Conservation (phyloP, 2,113 vertebrate species). For the Rhea americana region DNA sequence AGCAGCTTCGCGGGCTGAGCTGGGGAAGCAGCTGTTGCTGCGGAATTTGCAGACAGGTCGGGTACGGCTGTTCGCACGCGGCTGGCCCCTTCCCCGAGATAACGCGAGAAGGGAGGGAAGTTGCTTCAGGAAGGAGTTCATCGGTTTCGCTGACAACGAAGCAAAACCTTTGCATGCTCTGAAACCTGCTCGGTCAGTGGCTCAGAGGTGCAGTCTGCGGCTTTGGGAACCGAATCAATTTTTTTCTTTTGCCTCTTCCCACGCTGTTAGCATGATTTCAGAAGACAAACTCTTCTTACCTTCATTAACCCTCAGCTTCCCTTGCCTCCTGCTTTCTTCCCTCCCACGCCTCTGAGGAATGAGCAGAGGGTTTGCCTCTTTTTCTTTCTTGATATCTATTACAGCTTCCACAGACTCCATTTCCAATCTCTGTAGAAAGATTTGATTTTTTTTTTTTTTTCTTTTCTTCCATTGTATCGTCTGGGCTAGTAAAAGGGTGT, state of each 20-base stretch:
- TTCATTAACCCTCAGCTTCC: background rate
- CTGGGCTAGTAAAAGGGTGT: background rate
- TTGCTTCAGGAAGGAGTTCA: background rate
- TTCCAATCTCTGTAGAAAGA: background rate
- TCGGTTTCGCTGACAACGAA: background rate
- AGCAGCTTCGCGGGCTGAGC: background rate
- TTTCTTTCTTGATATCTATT: background rate
- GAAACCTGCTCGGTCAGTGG: background rate
- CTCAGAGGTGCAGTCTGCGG: background rate
- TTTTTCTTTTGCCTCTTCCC: background rate
- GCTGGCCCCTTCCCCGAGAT: background rate
- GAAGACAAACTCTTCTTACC: background rate
- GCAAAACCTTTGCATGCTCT: background rate
- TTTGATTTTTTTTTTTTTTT: background rate
- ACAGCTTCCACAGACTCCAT: background rate
- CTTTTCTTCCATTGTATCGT: background rate
- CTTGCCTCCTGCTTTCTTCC: background rate
- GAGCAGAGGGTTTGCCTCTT: background rate
- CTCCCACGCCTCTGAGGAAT: background rate
- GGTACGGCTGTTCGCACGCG: background rate
- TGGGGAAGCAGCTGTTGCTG: background rate
- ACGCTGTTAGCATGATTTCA: background rate
- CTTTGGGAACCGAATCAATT: background rate
- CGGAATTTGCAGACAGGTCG: background rate
- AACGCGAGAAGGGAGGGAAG: background rate